phyloP scores from a whole-genome alignment of 2,797 vertebrate species.

The Champsocephalus esox region DNA sequence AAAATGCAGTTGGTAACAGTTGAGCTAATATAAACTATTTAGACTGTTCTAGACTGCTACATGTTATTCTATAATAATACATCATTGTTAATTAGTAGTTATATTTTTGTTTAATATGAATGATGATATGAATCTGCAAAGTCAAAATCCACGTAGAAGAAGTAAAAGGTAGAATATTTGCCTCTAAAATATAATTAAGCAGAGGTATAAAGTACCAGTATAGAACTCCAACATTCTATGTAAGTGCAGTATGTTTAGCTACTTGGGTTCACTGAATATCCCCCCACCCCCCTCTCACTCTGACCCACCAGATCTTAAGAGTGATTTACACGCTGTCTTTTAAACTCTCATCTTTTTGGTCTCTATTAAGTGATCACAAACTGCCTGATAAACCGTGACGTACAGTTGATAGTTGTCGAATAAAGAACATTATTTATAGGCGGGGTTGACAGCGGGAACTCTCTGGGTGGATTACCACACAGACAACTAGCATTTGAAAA shows the following conservation, averaged over 20 bases:
- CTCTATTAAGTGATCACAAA: neutral
- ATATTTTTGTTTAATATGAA: neutral
- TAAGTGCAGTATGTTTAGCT: too few species aligned
- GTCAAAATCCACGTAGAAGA: neutral
- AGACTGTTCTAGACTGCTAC: neutral
- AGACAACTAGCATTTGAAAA: neutral
- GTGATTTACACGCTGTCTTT: neutral
- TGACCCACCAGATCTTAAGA: neutral
- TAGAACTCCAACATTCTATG: too few species aligned
- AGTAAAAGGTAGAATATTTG: neutral
- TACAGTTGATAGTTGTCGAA: constrained; percentile 14
- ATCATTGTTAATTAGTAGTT: neutral
- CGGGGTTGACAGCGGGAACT: neutral
- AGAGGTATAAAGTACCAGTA: neutral
- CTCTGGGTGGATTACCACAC: neutral
- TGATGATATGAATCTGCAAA: neutral
- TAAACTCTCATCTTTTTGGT: neutral
- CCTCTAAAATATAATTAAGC: neutral
- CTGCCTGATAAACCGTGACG: neutral
- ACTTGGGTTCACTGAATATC: neutral
- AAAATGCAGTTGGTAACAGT: neutral
- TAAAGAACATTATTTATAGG: neutral
- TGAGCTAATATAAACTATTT: neutral
- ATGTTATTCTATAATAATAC: neutral
- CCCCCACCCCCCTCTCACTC: too few species aligned